Evolutionary conservation across 23 tunicate genomes (phyloP), one percentile per base, ranked within the genome.

Genomic region (Oikopleura dioica): DNA sequence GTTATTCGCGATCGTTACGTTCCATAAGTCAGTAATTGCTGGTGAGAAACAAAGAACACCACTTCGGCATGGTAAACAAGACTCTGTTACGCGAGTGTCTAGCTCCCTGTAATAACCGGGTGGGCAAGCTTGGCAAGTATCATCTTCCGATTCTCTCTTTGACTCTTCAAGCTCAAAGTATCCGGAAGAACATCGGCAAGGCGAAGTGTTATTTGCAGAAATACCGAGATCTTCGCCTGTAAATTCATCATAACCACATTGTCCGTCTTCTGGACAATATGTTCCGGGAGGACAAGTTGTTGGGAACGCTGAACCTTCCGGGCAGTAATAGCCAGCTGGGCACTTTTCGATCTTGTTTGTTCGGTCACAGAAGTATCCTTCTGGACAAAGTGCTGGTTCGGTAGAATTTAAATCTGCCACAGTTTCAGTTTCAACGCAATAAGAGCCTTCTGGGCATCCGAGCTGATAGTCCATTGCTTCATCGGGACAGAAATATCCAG

Each of bases 71-170:
- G 55, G 55, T 44, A 16, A 44, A 44, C 55, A 44, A 5, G 9
- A 9, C 16, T 16, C 55, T 5, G 55, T 44, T 44, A 9, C 16
- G 55, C 16, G 9, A 16, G 16, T 5, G 9, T 16, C 55, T 5
- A 44, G 16, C 16, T 44, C 16, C 9, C 97, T 84, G 79, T 28
- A 91, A 69, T 82, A 91, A 29, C 97, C 97, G 32, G 97, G 87
- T 35, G 97, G 97, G 50, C 97, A 91, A 1, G 97, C 84, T 72
- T 38, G 76, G 77, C 97, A 91, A 36, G 80, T 85, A 78, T 80
- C 82, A 1, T 80, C 97, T 2, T 44, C 77, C 1, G 92, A 81
- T 16, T 5, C 16, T 9, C 55, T 9, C 16, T 44, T 16, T 9
- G 16, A 9, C 16, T 44, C 55, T 9, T 44, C 55, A 44, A 44